A percentile compares a stretch with the other conserved stretches of the same genome.
phyloP scores from a whole-genome alignment of 2,797 vertebrate species.

The Aulostomus chinensis region DNA sequence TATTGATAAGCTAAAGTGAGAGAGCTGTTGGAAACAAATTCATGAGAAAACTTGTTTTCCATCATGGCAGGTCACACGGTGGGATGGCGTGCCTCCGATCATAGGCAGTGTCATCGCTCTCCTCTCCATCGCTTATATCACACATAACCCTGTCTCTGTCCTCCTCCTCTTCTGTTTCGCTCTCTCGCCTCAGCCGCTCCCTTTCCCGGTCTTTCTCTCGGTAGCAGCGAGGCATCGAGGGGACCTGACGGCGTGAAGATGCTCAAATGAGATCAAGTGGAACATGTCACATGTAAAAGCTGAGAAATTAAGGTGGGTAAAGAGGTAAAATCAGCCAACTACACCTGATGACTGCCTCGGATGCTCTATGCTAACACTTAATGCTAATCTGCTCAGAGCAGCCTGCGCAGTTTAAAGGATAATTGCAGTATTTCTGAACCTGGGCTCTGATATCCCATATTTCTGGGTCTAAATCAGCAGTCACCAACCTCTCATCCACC shows the following conservation, averaged over 20 bases:
- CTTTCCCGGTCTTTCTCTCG: slow-evolving; percentile 65
- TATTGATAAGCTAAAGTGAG: too few relatives aligned
- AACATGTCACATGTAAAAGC: too few relatives aligned
- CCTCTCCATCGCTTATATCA: slow-evolving; percentile 75
- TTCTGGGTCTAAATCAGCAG: too few relatives aligned
- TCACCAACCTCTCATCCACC: too few relatives aligned
- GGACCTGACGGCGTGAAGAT: slow-evolving; percentile 55
- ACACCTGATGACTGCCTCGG: too few relatives aligned
- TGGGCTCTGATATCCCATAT: too few relatives aligned
- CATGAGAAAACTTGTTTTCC: background rate
- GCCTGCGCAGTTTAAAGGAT: too few relatives aligned
- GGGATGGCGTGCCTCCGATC: slow-evolving; percentile 75
- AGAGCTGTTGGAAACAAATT: background rate
- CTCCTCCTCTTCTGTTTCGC: slow-evolving; percentile 79
- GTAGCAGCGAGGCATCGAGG: slow-evolving; percentile 60
- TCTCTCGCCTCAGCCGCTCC: slow-evolving; percentile 67
- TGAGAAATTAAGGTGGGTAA: too few relatives aligned
- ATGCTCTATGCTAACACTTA: too few relatives aligned
- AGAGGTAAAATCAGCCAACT: too few relatives aligned
- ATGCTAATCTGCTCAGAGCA: too few relatives aligned
- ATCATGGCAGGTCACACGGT: slow-evolving; percentile 75
- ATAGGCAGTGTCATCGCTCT: slow-evolving; percentile 81
- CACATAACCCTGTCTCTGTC: slow-evolving; percentile 69
- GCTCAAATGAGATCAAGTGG: background rate
- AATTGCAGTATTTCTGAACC: too few relatives aligned